These are phyloP conservation scores for Vandiemenella viatica DNA, from an alignment of 2,888 invertebrate genomes.

Conservation along the genomic window DNA sequence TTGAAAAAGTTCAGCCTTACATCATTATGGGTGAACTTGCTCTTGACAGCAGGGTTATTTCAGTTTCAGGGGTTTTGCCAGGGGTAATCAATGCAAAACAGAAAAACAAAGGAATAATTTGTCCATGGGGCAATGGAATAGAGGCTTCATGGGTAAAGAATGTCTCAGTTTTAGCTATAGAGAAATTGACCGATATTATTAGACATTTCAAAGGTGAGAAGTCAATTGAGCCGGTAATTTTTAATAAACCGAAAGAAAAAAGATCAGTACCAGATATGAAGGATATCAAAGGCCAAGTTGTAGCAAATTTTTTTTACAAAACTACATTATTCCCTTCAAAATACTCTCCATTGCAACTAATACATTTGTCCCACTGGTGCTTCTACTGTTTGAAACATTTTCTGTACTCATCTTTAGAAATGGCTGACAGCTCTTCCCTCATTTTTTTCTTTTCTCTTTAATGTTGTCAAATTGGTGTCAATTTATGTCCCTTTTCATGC, in stretches of 20 bases:
- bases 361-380: too few species aligned
- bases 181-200: neutral
- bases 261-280: neutral
- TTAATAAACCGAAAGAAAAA: neutral
- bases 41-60: neutral
- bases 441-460: too few species aligned
- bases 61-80: neutral
- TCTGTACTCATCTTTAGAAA: too few species aligned
- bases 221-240: neutral
- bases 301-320: too few species aligned
- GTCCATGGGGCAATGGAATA: neutral
- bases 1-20: neutral
- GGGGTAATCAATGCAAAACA: neutral
- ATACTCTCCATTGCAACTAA: too few species aligned
- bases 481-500: too few species aligned
- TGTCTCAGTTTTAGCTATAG: neutral
- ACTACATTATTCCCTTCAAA: too few species aligned
- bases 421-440: too few species aligned
- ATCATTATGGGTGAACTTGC: neutral
- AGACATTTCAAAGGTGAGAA: neutral
- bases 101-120: neutral
- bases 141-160: neutral
- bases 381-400: too few species aligned
- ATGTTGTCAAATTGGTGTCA: too few species aligned
- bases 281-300: neutral